phyloP scores from a whole-genome alignment of 2,113 vertebrate genomes.

The Corydoras sp. region DNA sequence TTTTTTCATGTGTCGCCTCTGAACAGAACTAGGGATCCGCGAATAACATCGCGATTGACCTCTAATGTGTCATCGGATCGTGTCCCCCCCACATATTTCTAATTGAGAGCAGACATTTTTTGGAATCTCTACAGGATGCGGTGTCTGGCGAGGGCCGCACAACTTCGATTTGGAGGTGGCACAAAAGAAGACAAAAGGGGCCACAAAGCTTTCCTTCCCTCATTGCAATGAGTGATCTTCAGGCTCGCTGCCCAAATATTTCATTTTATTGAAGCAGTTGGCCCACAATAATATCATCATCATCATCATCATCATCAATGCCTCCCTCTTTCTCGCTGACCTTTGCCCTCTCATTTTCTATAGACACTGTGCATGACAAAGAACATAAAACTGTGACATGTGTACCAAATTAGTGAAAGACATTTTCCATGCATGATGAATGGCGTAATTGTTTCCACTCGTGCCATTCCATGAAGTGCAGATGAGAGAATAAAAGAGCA shows the following conservation, averaged over 20 bases:
- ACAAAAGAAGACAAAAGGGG: conserved; percentile 53
- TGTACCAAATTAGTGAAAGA: conserved; percentile 26
- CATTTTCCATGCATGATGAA: conserved; percentile 24
- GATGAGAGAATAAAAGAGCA: conserved; percentile 14
- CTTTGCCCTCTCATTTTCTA: conserved; percentile 53
- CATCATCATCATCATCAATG: conserved; percentile 54
- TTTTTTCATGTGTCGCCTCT: not conserved
- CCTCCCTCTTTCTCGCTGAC: conserved; percentile 53
- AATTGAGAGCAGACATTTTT: conserved; percentile 46
- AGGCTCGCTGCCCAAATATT: conserved; percentile 46
- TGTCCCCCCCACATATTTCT: not conserved
- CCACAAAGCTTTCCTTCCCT: conserved; percentile 44
- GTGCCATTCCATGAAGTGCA: conserved; percentile 6
- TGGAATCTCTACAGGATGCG: conserved; percentile 50
- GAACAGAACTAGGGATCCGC: not conserved
- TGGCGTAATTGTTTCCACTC: conserved; percentile 32
- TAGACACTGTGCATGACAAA: conserved; percentile 46
- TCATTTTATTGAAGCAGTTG: conserved; percentile 51
- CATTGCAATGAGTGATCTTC: conserved; percentile 38
- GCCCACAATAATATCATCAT: conserved; percentile 51
- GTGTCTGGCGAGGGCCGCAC: conserved; percentile 50
- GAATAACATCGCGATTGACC: conserved; percentile 13
- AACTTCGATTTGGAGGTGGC: conserved; percentile 58
- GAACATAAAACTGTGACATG: conserved; percentile 26
- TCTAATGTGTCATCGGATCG: conserved; percentile 4